A percentile compares a stretch with the other conserved stretches of the same genome.
Evolutionary conservation across 2,113 vertebrate genomes (phyloP).

Genomic region (Sclerurus mexicanus): DNA sequence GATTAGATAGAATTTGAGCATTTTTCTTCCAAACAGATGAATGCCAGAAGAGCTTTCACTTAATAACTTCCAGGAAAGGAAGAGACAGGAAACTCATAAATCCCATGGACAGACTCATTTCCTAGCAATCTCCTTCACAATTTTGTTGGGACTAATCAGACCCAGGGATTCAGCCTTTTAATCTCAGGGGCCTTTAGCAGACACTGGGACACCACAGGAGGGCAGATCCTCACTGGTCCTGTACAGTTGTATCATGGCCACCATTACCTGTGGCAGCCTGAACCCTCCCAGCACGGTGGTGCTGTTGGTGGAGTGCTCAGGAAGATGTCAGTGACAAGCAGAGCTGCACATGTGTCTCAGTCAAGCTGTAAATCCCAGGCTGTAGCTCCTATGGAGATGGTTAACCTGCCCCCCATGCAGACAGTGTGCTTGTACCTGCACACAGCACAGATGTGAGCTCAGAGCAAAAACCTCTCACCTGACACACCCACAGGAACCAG

Average conservation of each 20-base stretch:
- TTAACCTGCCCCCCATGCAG: neutral
- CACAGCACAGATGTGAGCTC: neutral
- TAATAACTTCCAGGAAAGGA: neutral
- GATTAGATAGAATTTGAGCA: neutral
- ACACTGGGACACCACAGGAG: neutral
- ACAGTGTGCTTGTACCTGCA: neutral
- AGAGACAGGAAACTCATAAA: neutral
- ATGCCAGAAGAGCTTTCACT: neutral
- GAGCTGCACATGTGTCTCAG: neutral
- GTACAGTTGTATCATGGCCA: neutral
- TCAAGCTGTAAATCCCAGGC: neutral
- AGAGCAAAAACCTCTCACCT: neutral
- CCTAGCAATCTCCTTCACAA: neutral
- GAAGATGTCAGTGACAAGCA: neutral
- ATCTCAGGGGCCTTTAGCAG: neutral
- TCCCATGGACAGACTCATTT: neutral
- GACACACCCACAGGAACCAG: neutral
- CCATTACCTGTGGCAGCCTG: neutral
- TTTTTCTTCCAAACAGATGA: neutral
- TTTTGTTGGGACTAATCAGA: neutral
- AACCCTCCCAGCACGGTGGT: neutral
- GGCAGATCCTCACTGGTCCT: neutral
- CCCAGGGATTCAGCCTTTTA: neutral
- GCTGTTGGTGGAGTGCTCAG: neutral
- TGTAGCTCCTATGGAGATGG: neutral